A percentile compares a stretch with the other conserved stretches of the same genome.
Conservation (phyloP, 2,888 invertebrate genomes). For the Thysanoteuthis rhombus region DNA sequence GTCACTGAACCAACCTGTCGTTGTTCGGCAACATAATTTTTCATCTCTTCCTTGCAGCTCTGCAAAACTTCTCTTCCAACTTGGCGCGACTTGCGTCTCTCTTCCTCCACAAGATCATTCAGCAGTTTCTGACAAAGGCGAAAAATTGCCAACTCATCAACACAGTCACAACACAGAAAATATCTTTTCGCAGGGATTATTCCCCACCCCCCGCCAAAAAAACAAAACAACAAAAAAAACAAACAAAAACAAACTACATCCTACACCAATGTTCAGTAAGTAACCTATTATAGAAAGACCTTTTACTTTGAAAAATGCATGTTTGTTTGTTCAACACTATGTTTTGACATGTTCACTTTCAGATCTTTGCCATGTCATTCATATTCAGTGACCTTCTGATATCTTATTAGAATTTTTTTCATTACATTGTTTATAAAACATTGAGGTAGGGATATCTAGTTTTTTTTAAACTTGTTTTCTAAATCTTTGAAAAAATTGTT, state of each 20-base stretch:
- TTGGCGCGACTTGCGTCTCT: constrained; percentile 37
- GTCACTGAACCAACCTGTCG: constrained; percentile 28
- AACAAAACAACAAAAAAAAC: too few species aligned
- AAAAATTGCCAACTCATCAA: background rate
- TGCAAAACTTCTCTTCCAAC: background rate
- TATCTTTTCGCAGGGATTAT: background rate
- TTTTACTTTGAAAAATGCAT: too few species aligned
- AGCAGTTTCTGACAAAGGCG: constrained; percentile 37
- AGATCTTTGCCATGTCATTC: too few species aligned
- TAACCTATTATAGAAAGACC: too few species aligned
- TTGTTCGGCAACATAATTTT: constrained; percentile 26
- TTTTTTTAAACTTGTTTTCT: background rate
- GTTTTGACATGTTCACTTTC: too few species aligned
- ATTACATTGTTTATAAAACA: too few species aligned
- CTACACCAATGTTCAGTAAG: too few species aligned
- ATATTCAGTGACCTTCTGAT: too few species aligned
- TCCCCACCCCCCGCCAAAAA: too few species aligned
- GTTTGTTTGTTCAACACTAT: too few species aligned
- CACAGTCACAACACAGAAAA: background rate
- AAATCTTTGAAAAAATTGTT: background rate
- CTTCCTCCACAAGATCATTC: constrained; percentile 37
- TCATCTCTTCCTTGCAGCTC: constrained; percentile 23
- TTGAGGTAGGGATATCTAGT: background rate
- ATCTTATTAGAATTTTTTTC: too few species aligned
- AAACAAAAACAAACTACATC: background rate